phyloP scores from a whole-genome alignment of 2,113 vertebrate species.

The Holacanthus passer region DNA sequence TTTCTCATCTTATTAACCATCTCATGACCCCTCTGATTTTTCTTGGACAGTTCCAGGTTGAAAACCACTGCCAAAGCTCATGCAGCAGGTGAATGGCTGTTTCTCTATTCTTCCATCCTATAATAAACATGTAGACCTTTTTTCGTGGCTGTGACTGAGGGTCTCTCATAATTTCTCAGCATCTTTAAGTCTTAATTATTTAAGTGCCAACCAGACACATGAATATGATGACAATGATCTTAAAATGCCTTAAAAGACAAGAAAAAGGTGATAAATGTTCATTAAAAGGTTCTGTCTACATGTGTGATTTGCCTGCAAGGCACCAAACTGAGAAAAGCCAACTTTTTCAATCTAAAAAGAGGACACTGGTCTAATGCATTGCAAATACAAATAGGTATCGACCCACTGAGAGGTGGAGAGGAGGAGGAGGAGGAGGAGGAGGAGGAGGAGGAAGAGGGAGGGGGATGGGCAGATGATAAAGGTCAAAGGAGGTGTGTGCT shows the following conservation, averaged over 20 bases:
- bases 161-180: neutral
- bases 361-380: conserved; percentile 68
- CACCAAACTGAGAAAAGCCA: conserved; percentile 46
- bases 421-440: neutral
- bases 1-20: neutral
- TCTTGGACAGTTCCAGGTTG: neutral
- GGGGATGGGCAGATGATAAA: conserved; percentile 61
- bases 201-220: neutral
- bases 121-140: neutral
- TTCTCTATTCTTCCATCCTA: neutral
- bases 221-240: neutral
- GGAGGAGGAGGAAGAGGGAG: neutral
- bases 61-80: neutral
- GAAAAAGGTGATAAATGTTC: neutral
- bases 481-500: conserved; percentile 76
- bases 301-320: conserved; percentile 34
- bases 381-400: conserved; percentile 81
- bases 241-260: neutral
- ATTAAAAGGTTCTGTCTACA: neutral
- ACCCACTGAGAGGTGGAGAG: conserved; percentile 60
- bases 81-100: neutral
- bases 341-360: conserved; percentile 69
- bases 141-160: neutral
- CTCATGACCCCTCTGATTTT: neutral
- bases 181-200: neutral